Percentiles rank a stretch among this genome's conserved stretches.
Evolutionary conservation across 1,140 invertebrate species (phyloP).

Genomic region (Parapsyche elsis): DNA sequence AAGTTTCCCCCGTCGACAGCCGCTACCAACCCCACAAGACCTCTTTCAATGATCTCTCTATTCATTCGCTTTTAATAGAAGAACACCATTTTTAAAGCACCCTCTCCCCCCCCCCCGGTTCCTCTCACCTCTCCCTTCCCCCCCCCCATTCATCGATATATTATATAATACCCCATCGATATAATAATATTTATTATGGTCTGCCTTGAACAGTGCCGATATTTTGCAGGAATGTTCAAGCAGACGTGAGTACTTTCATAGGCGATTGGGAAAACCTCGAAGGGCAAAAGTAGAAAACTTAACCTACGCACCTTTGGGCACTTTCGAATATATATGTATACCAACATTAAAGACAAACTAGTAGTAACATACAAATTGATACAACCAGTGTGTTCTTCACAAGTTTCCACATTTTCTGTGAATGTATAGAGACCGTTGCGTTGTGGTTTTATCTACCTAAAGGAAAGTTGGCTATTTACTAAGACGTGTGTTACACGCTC

Average conservation of each 20-base stretch:
- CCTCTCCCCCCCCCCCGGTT: neutral
- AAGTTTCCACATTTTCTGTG: too few relatives aligned
- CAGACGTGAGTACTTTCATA: neutral
- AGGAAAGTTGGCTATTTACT: too few relatives aligned
- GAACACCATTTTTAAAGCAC: constrained; percentile 48
- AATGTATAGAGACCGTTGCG: too few relatives aligned
- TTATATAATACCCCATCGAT: neutral
- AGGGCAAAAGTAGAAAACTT: too few relatives aligned
- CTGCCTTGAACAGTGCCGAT: neutral
- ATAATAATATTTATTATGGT: constrained; percentile 1
- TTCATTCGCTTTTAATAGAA: constrained; percentile 49
- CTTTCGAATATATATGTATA: too few relatives aligned
- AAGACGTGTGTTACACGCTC: too few relatives aligned
- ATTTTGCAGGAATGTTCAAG: neutral
- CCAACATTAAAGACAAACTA: too few relatives aligned
- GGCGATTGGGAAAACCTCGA: too few relatives aligned
- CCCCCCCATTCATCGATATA: neutral
- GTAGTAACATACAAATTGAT: too few relatives aligned
- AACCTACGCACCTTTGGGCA: too few relatives aligned
- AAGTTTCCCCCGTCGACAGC: constrained; percentile 35
- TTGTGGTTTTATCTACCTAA: too few relatives aligned
- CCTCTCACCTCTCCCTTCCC: neutral
- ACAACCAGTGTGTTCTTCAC: too few relatives aligned
- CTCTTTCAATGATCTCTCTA: constrained; percentile 51
- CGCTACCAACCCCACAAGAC: neutral